phyloP scores from a whole-genome alignment of 2,797 vertebrate genomes.

The Eulemur coronatus region DNA sequence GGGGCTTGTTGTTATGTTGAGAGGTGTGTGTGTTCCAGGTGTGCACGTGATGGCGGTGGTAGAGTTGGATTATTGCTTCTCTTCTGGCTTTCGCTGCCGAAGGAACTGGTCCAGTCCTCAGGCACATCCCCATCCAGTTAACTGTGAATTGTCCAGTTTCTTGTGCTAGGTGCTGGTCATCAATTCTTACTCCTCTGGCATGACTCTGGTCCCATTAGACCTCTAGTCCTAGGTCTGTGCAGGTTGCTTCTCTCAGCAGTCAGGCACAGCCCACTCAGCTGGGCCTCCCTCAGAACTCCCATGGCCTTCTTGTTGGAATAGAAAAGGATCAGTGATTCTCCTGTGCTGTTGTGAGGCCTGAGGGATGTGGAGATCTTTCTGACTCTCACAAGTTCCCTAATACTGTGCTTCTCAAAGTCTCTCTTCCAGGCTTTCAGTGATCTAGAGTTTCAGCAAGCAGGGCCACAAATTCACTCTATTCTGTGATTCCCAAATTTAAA shows the following conservation, averaged over 20 bases:
- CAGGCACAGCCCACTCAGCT: neutral
- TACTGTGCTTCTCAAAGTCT: neutral
- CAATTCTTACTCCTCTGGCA: neutral
- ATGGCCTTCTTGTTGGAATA: neutral
- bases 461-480: neutral
- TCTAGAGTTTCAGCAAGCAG: neutral
- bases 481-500: neutral
- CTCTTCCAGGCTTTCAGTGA: neutral
- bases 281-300: neutral
- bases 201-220: neutral
- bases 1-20: neutral
- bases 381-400: neutral
- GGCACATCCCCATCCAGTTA: too few relatives aligned
- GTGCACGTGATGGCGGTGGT: too few relatives aligned
- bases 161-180: neutral
- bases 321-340: neutral
- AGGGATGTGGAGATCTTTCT: neutral
- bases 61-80: neutral
- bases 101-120: neutral
- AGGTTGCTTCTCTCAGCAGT: neutral
- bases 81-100: neutral
- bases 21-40: neutral
- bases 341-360: neutral
- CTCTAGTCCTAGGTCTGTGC: neutral
- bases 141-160: neutral